A percentile compares a stretch with the other conserved stretches of the same genome.
These are phyloP conservation scores for Lasioglossum oenotherae DNA, from an alignment of 2,888 invertebrate species.

Conservation along the genomic window DNA sequence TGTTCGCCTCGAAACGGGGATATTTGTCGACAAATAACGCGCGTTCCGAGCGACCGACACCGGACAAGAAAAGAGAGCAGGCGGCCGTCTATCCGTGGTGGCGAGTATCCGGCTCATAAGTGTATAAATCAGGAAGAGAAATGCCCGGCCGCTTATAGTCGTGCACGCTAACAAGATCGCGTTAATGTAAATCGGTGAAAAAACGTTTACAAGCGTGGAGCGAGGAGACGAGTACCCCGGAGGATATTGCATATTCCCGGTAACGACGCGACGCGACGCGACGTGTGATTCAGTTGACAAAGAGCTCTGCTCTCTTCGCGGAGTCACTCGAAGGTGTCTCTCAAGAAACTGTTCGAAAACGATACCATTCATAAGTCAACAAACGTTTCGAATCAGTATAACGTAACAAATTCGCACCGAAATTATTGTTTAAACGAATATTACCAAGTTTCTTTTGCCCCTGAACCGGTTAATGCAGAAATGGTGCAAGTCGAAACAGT, in stretches of 20 bases:
- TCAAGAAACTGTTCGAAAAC: not conserved
- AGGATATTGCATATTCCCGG: slow-evolving; percentile 52
- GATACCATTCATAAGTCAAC: not conserved
- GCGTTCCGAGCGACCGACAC: not conserved
- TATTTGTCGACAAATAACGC: slow-evolving; percentile 33
- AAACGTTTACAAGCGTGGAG: slow-evolving; percentile 28
- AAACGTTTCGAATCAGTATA: not conserved
- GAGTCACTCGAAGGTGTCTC: not conserved
- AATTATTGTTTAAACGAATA: not conserved
- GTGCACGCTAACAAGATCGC: slow-evolving; percentile 52
- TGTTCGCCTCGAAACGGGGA: slow-evolving; percentile 16
- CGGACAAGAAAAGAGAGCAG: slow-evolving; percentile 11
- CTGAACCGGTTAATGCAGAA: too few relatives aligned
- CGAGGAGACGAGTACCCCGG: slow-evolving; percentile 6
- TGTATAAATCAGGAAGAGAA: slow-evolving; percentile 58
- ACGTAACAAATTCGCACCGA: not conserved
- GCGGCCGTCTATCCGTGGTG: slow-evolving; percentile 27
- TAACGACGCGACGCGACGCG: too few relatives aligned
- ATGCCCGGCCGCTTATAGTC: slow-evolving; percentile 26
- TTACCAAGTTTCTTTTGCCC: not conserved
- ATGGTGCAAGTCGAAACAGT: too few relatives aligned
- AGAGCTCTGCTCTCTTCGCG: slow-evolving; percentile 23
- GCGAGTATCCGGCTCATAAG: slow-evolving; percentile 46
- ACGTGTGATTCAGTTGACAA: slow-evolving; percentile 52
- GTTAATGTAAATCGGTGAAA: slow-evolving; percentile 41